A percentile compares a stretch with the other conserved stretches of the same genome.
Conservation (phyloP, 2,888 invertebrate species). For the Acanthococcus lagerstroemiae region DNA sequence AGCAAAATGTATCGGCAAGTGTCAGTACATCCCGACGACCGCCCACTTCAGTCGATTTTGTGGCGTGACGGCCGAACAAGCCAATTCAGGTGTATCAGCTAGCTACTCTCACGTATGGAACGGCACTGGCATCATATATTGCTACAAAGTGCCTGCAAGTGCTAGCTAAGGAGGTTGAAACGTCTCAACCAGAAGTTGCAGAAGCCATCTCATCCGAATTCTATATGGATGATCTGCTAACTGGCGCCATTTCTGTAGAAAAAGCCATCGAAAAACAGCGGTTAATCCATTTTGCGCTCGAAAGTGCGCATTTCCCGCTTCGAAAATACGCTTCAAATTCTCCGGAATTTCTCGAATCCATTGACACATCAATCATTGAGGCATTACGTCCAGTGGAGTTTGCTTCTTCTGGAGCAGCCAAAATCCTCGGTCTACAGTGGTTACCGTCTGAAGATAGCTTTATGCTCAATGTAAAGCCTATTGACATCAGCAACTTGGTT, state of each 20-base stretch:
- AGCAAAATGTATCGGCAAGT: constrained; percentile 41
- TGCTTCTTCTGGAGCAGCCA: neutral
- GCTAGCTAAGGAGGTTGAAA: constrained; percentile 35
- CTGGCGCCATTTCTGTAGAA: constrained; percentile 33
- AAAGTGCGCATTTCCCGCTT: constrained; percentile 33
- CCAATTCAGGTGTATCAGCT: constrained; percentile 32
- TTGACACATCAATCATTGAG: constrained; percentile 6
- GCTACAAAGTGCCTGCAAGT: constrained; percentile 37
- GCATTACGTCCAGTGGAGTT: constrained; percentile 8
- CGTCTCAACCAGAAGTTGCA: constrained; percentile 28
- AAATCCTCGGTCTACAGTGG: constrained; percentile 25
- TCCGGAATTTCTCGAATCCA: neutral
- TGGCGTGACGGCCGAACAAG: constrained; percentile 36
- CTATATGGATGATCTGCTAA: constrained; percentile 39
- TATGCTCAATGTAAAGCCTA: neutral
- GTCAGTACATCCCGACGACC: constrained; percentile 36
- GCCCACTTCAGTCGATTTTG: constrained; percentile 40
- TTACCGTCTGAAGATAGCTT: constrained; percentile 3
- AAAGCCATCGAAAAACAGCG: constrained; percentile 26
- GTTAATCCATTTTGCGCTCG: neutral
- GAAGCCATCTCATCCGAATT: constrained; percentile 35
- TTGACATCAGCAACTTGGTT: neutral
- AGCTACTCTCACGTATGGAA: constrained; percentile 40
- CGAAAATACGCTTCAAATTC: constrained; percentile 37
- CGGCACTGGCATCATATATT: constrained; percentile 35